A percentile compares a stretch with the other conserved stretches of the same genome.
These are phyloP conservation scores for Hippocampus guttulatus DNA, from an alignment of 2,113 vertebrate genomes.

Conservation along the genomic window DNA sequence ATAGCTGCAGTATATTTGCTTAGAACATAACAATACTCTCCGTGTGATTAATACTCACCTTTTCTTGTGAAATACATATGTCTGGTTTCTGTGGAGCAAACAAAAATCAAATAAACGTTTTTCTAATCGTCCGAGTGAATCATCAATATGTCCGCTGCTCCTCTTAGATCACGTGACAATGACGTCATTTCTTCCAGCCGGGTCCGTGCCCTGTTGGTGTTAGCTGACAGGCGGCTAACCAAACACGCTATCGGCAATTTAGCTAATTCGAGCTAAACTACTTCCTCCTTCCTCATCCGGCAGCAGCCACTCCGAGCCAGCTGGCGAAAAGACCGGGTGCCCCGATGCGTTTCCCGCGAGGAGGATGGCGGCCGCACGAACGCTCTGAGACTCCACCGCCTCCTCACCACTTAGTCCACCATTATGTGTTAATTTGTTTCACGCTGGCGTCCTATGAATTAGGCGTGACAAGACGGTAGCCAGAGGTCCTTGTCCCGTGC, in stretches of 20 bases:
- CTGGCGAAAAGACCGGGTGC: conserved; percentile 31
- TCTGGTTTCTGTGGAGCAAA: too few relatives aligned
- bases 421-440: conserved; percentile 27
- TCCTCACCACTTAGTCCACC: conserved; percentile 49
- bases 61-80: too few relatives aligned
- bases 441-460: conserved; percentile 31
- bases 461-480: conserved; percentile 31
- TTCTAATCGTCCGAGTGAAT: too few relatives aligned
- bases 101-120: too few relatives aligned
- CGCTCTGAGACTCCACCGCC: conserved; percentile 40
- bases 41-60: too few relatives aligned
- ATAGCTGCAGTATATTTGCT: too few relatives aligned
- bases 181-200: conserved; percentile 43
- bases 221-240: conserved; percentile 12
- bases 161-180: conserved; percentile 1
- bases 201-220: conserved; percentile 16
- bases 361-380: conserved; percentile 50
- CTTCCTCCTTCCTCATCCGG: conserved; percentile 23
- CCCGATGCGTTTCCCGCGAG: conserved; percentile 40
- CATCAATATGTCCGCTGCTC: background rate
- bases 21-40: too few relatives aligned
- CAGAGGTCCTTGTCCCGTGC: conserved; percentile 30
- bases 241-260: conserved; percentile 14
- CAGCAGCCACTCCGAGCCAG: conserved; percentile 25
- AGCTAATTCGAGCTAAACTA: conserved; percentile 31